Base-by-base conservation (phyloP, 2,797 vertebrate genomes). In the Sebastes ruberrimus region DNA sequence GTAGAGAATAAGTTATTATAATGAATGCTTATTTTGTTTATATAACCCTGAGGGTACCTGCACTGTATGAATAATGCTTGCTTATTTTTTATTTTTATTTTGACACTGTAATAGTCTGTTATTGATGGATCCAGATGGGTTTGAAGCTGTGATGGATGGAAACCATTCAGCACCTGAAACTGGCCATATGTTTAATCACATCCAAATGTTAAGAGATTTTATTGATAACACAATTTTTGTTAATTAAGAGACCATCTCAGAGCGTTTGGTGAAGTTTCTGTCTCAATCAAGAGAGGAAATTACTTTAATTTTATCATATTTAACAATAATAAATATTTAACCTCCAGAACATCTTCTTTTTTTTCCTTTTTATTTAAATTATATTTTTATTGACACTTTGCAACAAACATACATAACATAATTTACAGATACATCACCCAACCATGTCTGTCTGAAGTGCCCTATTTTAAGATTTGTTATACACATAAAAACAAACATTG, bases 1-100 rank as follows among this genome's bases (percentile, higher is more conserved):
- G 93, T 93, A 87, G 9, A 23, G 14, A 5, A 16, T 55, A 6
- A 0, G 0, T 56, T 70, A 57, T 14, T 6, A 13, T 27, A 6
- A 32, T 72, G 1, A 7, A 20, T 25, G 16, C 14, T 33, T 46
- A 10, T 71, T 27, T 66, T 46, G 10, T 5, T 9, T 49, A 25
- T 49, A 4, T 63, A 16, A 10, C 42, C 7, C 10, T 14, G 25
- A 10, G 14, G n/a, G 20, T 35, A 35, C 35, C 35, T 13, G 35
- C 13, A 10, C 49, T 27, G 28, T 13, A 61, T 35, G 55, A 18
- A 38, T 16, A 11, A 14, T 61, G 25, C 16, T 71, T 71, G 30
- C 38, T 55, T 60, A 18, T 42, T 76, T 52, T 10, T 27, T n/a
- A 1, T 61, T 60, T 42, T 42, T 7, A 0, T 3, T 27, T 35